Evolutionary conservation across 2,113 vertebrate genomes (phyloP).

Genomic region (Anoplopoma fimbria): DNA sequence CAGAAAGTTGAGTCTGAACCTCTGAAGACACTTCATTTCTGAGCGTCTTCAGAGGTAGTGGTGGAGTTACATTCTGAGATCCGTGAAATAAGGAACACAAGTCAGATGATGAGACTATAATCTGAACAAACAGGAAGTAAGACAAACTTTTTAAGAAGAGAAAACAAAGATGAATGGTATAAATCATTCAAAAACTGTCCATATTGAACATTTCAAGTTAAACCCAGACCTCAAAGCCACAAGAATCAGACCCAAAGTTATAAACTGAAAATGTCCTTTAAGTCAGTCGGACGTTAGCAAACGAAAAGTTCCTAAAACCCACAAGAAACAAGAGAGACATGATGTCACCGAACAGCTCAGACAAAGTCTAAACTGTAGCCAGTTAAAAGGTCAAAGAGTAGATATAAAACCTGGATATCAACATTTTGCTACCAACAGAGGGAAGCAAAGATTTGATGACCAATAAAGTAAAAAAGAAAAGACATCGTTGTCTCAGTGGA

Average conservation of each 20-base stretch:
- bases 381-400: not conserved
- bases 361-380: too few relatives aligned
- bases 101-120: not conserved
- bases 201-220: not conserved
- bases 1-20: slow-evolving; percentile 10
- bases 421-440: not conserved
- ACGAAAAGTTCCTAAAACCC: not conserved
- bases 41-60: too few relatives aligned
- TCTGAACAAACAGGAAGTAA: not conserved
- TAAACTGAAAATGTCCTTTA: not conserved
- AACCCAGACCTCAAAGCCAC: too few relatives aligned
- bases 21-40: not conserved
- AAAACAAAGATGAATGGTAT: too few relatives aligned
- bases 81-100: not conserved
- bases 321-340: not conserved
- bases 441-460: slow-evolving; percentile 8
- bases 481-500: not conserved
- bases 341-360: not conserved
- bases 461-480: not conserved
- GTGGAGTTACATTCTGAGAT: too few relatives aligned
- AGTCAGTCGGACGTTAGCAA: not conserved
- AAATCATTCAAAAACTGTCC: not conserved
- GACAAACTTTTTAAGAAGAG: not conserved
- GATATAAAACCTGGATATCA: not conserved
- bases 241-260: not conserved